phyloP scores from a whole-genome alignment of 1,140 invertebrate species.

The Leguminivora glycinivorella region DNA sequence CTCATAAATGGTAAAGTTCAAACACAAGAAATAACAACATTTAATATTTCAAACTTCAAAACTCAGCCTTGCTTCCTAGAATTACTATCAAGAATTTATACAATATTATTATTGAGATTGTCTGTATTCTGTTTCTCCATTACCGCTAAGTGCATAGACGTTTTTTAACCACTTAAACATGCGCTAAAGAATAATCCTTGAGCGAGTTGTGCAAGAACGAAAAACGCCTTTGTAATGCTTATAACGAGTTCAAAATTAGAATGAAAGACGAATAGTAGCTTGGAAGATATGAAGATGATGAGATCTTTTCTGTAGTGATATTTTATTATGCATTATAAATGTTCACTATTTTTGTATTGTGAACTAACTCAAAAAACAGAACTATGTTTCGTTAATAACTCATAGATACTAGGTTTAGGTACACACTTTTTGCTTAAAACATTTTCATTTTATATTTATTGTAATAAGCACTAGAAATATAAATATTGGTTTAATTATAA shows the following conservation, averaged over 20 bases:
- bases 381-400: too few relatives aligned
- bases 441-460: too few relatives aligned
- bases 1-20: not conserved
- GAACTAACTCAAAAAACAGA: too few relatives aligned
- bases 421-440: too few relatives aligned
- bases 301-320: too few relatives aligned
- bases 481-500: not conserved
- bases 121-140: conserved; percentile 7
- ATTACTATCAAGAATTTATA: not conserved
- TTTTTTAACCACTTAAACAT: conserved; percentile 24
- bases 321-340: too few relatives aligned
- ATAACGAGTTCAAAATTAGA: not conserved
- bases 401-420: too few relatives aligned
- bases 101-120: not conserved
- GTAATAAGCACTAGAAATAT: too few relatives aligned
- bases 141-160: conserved; percentile 25
- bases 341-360: too few relatives aligned
- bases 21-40: not conserved
- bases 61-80: not conserved
- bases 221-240: not conserved
- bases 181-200: conserved; percentile 24
- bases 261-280: not conserved
- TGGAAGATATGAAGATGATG: not conserved
- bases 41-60: not conserved
- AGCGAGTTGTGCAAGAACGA: not conserved